Conservation (phyloP, 2,888 invertebrate species). For the Agriopis leucophaearia region DNA sequence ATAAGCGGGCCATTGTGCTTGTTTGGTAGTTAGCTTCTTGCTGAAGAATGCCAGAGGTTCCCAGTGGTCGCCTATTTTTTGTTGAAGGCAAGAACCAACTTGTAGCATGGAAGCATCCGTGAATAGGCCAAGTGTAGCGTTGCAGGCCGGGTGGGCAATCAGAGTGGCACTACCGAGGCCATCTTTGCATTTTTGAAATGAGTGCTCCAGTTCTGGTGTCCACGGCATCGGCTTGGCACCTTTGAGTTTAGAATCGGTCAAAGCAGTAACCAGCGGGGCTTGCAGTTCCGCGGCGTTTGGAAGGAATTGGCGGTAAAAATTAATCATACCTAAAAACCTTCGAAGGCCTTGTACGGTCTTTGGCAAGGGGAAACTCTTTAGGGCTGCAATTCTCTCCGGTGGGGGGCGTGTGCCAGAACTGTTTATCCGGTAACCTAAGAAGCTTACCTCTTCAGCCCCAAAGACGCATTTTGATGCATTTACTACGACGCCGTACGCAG, state of each 20-base stretch:
- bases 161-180: neutral
- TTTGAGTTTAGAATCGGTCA: neutral
- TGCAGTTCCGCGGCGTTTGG: neutral
- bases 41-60: conserved; percentile 37
- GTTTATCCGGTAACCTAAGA: neutral
- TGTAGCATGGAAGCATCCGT: conserved; percentile 34
- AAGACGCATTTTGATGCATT: conserved; percentile 4
- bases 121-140: neutral
- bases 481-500: neutral
- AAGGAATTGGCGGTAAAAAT: neutral
- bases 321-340: neutral
- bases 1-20: conserved; percentile 53
- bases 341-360: neutral
- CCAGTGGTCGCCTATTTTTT: conserved; percentile 28
- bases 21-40: conserved; percentile 31
- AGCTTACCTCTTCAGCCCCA: neutral
- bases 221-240: neutral
- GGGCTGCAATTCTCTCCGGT: neutral
- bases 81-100: conserved; percentile 35
- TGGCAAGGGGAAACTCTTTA: neutral
- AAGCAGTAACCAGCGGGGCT: neutral
- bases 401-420: neutral
- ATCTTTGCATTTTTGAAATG: neutral
- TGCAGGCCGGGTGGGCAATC: neutral
- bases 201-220: neutral